Conservation (phyloP, 1,140 invertebrate species). For the Agrypnia vestita region DNA sequence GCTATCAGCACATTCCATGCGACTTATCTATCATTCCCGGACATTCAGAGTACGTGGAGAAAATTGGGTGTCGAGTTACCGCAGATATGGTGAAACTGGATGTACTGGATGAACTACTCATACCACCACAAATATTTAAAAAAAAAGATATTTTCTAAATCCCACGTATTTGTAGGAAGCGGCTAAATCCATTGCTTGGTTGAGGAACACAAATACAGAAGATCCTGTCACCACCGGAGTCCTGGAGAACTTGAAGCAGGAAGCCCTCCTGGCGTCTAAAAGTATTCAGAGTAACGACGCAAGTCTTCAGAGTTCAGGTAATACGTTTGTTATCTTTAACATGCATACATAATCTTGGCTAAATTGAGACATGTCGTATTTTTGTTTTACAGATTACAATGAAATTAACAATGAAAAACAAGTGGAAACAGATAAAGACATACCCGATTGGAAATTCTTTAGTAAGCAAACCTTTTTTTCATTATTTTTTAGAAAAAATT, state of each 20-base stretch:
- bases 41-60: not conserved
- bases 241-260: slow-evolving; percentile 40
- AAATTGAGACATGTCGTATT: no score
- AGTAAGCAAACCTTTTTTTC: not conserved
- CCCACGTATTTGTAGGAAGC: no score
- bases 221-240: slow-evolving; percentile 30
- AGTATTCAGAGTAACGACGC: not conserved
- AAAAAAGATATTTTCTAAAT: not conserved
- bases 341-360: no score
- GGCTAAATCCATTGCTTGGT: slow-evolving; percentile 48
- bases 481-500: no score
- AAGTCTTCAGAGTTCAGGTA: not conserved
- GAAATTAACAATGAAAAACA: not conserved
- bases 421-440: not conserved
- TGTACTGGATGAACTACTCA: not conserved
- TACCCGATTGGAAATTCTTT: slow-evolving; percentile 38
- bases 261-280: slow-evolving; percentile 36
- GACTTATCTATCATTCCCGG: no score
- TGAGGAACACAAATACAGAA: slow-evolving; percentile 36
- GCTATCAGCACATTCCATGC: no score
- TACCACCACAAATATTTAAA: not conserved
- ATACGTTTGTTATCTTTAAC: no score
- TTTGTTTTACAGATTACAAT: not conserved
- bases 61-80: not conserved
- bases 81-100: not conserved